phyloP scores from a whole-genome alignment of 2,113 vertebrate genomes.

The Rhipidura dahli region DNA sequence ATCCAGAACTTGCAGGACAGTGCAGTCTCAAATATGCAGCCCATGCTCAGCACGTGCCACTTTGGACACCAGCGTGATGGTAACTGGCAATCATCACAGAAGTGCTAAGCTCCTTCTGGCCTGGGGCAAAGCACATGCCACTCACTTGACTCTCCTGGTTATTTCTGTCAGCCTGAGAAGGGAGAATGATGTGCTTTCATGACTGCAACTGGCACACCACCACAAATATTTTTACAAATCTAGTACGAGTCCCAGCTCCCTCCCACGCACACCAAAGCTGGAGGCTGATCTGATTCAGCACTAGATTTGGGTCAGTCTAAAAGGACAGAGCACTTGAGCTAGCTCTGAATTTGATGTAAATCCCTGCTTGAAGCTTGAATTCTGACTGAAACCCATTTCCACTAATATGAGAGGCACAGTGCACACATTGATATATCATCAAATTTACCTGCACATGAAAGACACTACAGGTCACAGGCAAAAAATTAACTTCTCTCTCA shows the following conservation, averaged over 20 bases:
- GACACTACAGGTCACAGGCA: background rate
- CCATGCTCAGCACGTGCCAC: background rate
- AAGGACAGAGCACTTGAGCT: background rate
- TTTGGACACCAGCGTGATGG: background rate
- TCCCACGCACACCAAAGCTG: background rate
- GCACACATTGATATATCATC: background rate
- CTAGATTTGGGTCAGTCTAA: background rate
- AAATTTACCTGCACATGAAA: background rate
- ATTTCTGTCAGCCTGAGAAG: background rate
- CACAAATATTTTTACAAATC: background rate
- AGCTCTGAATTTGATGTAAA: background rate
- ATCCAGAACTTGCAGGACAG: background rate
- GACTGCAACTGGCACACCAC: background rate
- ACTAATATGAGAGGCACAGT: background rate
- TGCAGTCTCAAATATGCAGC: background rate
- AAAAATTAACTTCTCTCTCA: background rate
- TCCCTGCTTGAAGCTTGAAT: background rate
- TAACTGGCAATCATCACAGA: background rate
- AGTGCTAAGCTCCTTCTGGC: background rate
- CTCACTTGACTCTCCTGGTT: background rate
- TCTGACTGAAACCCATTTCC: background rate
- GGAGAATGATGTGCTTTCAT: rapidly evolving
- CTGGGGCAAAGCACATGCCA: background rate
- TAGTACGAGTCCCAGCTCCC: background rate
- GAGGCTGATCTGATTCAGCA: background rate